Base-by-base conservation (phyloP, 2,113 vertebrate genomes). In the Eptesicus fuscus region DNA sequence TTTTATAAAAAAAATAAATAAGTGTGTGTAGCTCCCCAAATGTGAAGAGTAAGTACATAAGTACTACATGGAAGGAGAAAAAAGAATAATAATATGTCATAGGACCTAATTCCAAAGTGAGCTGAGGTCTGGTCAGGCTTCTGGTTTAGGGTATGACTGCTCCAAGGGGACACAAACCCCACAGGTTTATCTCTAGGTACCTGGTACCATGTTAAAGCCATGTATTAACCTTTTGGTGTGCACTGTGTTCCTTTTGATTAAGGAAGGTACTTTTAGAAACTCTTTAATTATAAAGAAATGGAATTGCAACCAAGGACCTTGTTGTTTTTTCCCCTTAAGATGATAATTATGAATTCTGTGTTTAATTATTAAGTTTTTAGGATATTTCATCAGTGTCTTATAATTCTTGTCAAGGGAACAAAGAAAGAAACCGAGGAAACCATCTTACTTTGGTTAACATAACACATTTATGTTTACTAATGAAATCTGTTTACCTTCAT, bases 401-500 rank as follows among this genome's bases (percentile, higher is more conserved):
- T 8, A n/a, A 88, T 96, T 89, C 44, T 76, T 94, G 47, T 40
- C 28, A 87, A 42, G 1, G 53, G 44, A 94, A 53, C 91, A 91
- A 84, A 95, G 87, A 87, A 87, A 90, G 86, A 96, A 95, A 85
- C 92, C 73, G 83, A 95, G 88, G 71, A 92, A 95, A 61, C 35
- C 65, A 71, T 70, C 32, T 83, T 53, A 94, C 89, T 87, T 79
- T 1, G 17, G 95, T 96, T 98, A 96, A 97, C 92, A 97, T 97
- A 97, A 76, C 95, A 95, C 97, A 95, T 97, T 97, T 97, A 97
- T 98, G 96, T 97, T 98, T 97, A 96, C 96, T 98, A 98, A 98
- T 98, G 98, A 97, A 98, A 98, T 98, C 97, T 98, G 96, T 98
- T 98, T 98, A 98, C 98, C 97, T 98, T 98, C 97, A 98, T 98